Evolutionary conservation across 2,888 invertebrate genomes (phyloP).

Genomic region (Ellobium chinense): DNA sequence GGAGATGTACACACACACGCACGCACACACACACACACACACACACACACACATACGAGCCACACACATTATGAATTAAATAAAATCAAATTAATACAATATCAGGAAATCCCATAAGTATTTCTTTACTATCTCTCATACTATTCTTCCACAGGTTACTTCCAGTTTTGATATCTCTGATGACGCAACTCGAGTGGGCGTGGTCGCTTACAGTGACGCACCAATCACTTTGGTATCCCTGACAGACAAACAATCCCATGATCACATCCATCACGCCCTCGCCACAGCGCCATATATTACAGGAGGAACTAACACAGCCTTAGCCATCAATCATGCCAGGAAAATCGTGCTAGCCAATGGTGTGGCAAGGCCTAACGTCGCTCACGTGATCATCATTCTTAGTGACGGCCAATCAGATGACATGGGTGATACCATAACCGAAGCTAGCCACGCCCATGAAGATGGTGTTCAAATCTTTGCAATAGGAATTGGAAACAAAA

Average conservation of each 20-base stretch:
- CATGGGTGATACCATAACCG: conserved; percentile 29
- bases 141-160: conserved; percentile 45
- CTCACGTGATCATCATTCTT: conserved; percentile 44
- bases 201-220: conserved; percentile 49
- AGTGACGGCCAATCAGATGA: conserved; percentile 54
- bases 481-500: conserved; percentile 72
- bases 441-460: conserved; percentile 47
- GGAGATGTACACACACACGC: too few species aligned
- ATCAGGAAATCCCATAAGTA: too few species aligned
- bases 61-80: too few species aligned
- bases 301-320: conserved; percentile 48
- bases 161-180: conserved; percentile 49
- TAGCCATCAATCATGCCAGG: conserved; percentile 31
- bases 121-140: too few species aligned
- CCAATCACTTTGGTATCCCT: conserved; percentile 46
- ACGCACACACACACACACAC: too few species aligned
- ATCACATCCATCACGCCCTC: conserved; percentile 31
- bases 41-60: too few species aligned
- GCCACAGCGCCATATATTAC: conserved; percentile 37
- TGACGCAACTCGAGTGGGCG: conserved; percentile 49
- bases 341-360: conserved; percentile 1
- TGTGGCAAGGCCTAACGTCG: not conserved
- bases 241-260: conserved; percentile 28
- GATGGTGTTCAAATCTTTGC: conserved; percentile 72
- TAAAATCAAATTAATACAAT: too few species aligned